Percentiles rank a stretch among this genome's conserved stretches.
These are phyloP conservation scores for Nephila pilipes DNA, from an alignment of 1,140 invertebrate genomes.

Conservation along the genomic window DNA sequence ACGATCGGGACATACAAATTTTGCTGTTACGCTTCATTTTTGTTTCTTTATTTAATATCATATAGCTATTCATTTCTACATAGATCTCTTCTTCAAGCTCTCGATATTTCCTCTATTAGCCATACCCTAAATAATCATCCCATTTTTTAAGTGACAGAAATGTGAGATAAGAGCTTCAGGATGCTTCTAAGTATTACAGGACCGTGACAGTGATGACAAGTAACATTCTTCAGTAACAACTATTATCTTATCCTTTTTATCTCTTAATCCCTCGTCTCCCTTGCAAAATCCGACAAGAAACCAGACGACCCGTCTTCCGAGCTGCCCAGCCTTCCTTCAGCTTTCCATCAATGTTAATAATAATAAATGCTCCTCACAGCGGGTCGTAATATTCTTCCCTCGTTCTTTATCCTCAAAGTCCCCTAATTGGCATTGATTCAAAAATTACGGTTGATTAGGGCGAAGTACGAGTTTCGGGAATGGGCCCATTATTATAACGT, in stretches of 20 bases:
- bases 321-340: constrained; percentile 12
- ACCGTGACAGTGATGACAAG: not conserved
- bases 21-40: no score
- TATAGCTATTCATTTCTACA: no score
- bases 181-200: not conserved
- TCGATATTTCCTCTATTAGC: not conserved
- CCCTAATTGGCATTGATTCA: constrained; percentile 61
- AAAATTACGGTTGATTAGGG: constrained; percentile 61
- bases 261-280: not conserved
- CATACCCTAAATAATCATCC: not conserved
- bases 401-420: constrained; percentile 30
- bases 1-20: no score
- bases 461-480: constrained; percentile 28
- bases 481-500: constrained; percentile 41
- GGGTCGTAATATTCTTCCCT: not conserved
- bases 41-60: no score
- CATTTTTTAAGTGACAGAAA: not conserved
- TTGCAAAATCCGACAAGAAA: not conserved
- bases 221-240: constrained; percentile 3
- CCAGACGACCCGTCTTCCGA: not conserved
- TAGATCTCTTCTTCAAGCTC: not conserved
- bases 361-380: constrained; percentile 58
- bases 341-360: constrained; percentile 41
- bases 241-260: not conserved
- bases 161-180: not conserved